A percentile compares a stretch with the other conserved stretches of the same genome.
Conservation (phyloP, 2,113 vertebrate species). For the Oncorhynchus masou region DNA sequence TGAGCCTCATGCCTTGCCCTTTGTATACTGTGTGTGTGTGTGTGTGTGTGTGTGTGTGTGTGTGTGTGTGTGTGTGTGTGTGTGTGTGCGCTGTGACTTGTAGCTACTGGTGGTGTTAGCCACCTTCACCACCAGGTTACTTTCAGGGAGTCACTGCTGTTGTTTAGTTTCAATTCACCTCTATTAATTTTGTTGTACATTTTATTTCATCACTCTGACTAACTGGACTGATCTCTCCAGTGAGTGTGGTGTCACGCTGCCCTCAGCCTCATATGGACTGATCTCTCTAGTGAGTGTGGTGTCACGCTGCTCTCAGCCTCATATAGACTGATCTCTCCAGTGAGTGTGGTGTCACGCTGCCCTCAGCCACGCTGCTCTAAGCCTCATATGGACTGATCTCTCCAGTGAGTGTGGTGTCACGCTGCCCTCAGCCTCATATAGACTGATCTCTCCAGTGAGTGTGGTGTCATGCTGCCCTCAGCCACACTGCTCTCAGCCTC, state of each 20-base stretch:
- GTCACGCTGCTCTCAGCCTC: neutral
- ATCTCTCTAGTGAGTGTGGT: neutral
- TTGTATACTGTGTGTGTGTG: neutral
- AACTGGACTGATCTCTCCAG: neutral
- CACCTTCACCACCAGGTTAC: constrained; percentile 13
- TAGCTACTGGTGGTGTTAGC: neutral
- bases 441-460: no score
- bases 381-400: neutral
- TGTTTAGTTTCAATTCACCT: neutral
- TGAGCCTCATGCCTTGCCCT: neutral
- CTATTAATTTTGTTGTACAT: neutral
- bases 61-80: neutral
- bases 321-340: neutral
- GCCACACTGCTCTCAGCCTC: no score
- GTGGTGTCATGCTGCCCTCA: no score
- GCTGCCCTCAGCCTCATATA: no score
- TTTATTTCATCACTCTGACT: no score
- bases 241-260: no score
- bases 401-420: no score
- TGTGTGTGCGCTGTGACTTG: constrained; percentile 14
- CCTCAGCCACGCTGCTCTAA: no score
- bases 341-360: no score
- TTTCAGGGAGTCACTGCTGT: neutral
- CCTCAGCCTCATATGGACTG: no score
- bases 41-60: neutral